Base-by-base conservation (phyloP, 2,113 vertebrate species). In the Aspiorhynchus laticeps region DNA sequence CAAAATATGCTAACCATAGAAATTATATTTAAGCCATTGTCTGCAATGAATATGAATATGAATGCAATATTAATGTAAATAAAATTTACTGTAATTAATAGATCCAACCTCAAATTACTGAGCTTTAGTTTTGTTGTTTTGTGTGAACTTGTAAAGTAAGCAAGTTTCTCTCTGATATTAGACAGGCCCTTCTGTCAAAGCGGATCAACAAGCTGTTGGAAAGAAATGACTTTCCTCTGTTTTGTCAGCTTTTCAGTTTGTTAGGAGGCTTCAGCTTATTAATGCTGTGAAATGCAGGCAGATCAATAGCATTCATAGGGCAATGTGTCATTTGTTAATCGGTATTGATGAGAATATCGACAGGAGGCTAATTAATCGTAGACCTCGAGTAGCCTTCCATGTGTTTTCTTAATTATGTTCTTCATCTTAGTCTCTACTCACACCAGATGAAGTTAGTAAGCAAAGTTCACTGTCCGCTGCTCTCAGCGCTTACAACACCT, bases 271-370 rank as follows among this genome's bases (percentile, higher is more conserved):
- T 97, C 96, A 97, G 96, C 97, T 97, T 97, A 97, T 97, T 98
- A 98, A 96, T 95, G 94, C 95, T 90, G 95, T 96, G 94, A 94
- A 97, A 95, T 94, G 95, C 92, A 93, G 96, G 95, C 95, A 92
- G 97, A 98, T 99, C 98, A 97, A 99, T 99, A 97, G 93, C 93
- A 96, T 97, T 97, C 97, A 97, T 98, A 96, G 96, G 95, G 96
- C 96, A 95, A 96, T 98, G 96, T 98, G 97, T 99, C 98, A 98
- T 98, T 98, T 96, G 97, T 97, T 98, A 99, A 99, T 99, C 98
- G 96, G 97, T 98, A 99, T 99, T 98, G 97, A 99, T 98, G 97
- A 98, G 96, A 96, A 95, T 97, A 99, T 99, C 96, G 97, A 97
- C 97, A 97, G 90, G n/a, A 94, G 93, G 95, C 96, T 99, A 98